A percentile compares a stretch with the other conserved stretches of the same genome.
These are phyloP conservation scores for Synodontis membranacea DNA, from an alignment of 2,113 vertebrate species.

Conservation along the genomic window DNA sequence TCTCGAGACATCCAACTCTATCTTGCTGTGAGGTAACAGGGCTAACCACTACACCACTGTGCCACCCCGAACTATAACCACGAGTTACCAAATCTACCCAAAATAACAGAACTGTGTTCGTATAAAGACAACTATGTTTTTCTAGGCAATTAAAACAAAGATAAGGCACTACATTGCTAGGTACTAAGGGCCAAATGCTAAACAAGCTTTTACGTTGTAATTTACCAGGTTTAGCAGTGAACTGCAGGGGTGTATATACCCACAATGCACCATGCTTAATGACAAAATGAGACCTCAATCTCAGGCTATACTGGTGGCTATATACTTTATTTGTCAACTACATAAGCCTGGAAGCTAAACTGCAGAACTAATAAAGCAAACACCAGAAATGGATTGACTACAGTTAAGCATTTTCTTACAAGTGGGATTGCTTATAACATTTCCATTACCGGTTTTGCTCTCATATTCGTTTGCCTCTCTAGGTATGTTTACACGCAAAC, in stretches of 20 bases:
- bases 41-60: too few relatives aligned
- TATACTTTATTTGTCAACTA: not conserved
- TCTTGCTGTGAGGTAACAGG: too few relatives aligned
- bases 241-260: not conserved
- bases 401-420: not conserved
- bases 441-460: not conserved
- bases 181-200: not conserved
- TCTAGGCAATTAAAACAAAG: not conserved
- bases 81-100: not conserved
- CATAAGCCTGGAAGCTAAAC: not conserved
- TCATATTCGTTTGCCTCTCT: not conserved
- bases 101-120: not conserved
- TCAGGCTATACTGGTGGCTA: not conserved
- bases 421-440: not conserved
- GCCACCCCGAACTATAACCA: not conserved
- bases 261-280: not conserved
- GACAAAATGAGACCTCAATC: not conserved
- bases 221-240: not conserved
- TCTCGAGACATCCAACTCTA: too few relatives aligned
- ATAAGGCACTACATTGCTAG: not conserved
- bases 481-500: not conserved
- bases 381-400: not conserved
- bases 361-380: not conserved
- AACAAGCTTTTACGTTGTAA: not conserved
- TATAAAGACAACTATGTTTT: not conserved